Evolutionary conservation across 2,113 vertebrate genomes (phyloP), one percentile per base, ranked within the genome.

Genomic region (Cygnus buccinator): DNA sequence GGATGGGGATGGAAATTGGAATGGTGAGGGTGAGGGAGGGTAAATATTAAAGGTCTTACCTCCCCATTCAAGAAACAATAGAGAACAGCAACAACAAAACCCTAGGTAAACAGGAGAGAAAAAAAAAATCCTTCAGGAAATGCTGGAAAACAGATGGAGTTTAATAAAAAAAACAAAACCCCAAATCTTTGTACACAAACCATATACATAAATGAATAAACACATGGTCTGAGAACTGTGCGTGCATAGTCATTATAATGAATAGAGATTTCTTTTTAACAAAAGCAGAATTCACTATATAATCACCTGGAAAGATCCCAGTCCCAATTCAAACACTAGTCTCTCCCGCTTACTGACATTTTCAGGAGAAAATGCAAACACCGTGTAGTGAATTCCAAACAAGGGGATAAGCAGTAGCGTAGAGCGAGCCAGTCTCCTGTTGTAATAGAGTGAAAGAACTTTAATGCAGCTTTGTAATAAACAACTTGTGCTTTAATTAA

Each of bases 1-100:
- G 16, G 19, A 87, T 93, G 80, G 37, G 10, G 21, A n/a, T 84
- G 54, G 61, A 65, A 20, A 41, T 41, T 39, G 26, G 39, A 25
- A 65, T 41, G 39, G 39, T 14, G 13, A 13, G 3, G 7, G 17
- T 59, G 35, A 19, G 7, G 16, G 21, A 71, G 23, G 21, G 44
- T 79, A 84, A 83, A 66, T 67, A 92, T 57, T 41, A 80, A 55
- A 95, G 31, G 33, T 94, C 98, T 98, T 99, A 99, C 99, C 99
- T 99, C 99, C 92, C 99, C 99, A 57, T 99, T 99, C 95, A 99
- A 98, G 97, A 99, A 99, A 96, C 99, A 99, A 97, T 99, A 99
- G 77, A 99, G 99, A 59, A 99, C 98, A 46, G 99, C 99, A 44
- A 99, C 99, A 91, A 99, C 99, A 91, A 99, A 99, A 25, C 99